These are phyloP conservation scores for Seira sanloemensis DNA, from an alignment of 2,888 invertebrate species.

Conservation along the genomic window DNA sequence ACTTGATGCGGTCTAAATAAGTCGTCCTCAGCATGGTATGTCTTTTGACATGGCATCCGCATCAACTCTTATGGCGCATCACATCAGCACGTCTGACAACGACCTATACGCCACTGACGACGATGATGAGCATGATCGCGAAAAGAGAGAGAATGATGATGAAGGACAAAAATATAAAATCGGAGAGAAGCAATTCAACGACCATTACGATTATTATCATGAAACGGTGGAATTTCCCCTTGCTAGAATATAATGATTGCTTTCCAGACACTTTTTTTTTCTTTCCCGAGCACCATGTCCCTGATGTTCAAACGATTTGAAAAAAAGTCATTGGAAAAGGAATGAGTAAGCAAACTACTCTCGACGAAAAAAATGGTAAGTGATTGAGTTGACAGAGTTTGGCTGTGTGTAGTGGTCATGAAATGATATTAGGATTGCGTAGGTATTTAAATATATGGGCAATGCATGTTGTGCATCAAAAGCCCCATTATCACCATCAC, in stretches of 20 bases:
- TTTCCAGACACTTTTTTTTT: background rate
- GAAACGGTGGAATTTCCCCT: background rate
- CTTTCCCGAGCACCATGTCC: background rate
- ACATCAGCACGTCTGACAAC: too few relatives aligned
- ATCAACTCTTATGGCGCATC: background rate
- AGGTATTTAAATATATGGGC: background rate
- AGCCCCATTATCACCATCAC: background rate
- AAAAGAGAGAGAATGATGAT: background rate
- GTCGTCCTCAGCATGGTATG: constrained; percentile 46
- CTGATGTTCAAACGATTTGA: background rate
- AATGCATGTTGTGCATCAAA: background rate
- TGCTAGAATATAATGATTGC: background rate
- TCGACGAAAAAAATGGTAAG: background rate
- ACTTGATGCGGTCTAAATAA: constrained; percentile 59
- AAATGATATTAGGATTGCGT: background rate
- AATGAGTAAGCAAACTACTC: background rate
- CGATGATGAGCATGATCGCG: background rate
- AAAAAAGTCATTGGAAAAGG: background rate
- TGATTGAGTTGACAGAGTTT: background rate
- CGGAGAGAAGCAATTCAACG: background rate
- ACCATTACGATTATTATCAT: background rate
- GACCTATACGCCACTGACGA: background rate
- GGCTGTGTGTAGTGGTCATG: background rate
- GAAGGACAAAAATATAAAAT: background rate
- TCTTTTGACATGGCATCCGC: background rate